Evolutionary conservation across 2,888 invertebrate species (phyloP).

Genomic region (Perizoma flavofasciatum): DNA sequence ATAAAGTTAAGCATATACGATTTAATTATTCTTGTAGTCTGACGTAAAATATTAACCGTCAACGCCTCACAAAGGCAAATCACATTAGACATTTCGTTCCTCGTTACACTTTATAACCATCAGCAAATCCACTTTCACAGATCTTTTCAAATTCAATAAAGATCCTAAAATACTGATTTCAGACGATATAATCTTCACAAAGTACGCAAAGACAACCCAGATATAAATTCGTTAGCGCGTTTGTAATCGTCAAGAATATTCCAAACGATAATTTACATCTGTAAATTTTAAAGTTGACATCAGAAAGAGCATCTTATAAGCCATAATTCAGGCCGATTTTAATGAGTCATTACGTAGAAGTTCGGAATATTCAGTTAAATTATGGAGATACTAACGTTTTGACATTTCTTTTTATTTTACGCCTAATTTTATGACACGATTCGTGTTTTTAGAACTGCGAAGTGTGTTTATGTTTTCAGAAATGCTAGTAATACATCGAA

Average conservation of each 20-base stretch:
- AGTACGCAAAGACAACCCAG: constrained; percentile 69
- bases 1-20: background rate
- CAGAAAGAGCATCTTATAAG: constrained; percentile 81
- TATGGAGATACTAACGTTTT: constrained; percentile 43
- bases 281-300: constrained; percentile 83
- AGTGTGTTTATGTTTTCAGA: constrained; percentile 29
- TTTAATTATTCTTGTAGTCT: background rate
- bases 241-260: constrained; percentile 77
- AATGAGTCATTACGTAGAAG: constrained; percentile 57
- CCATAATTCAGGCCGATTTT: constrained; percentile 70
- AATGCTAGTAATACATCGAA: constrained; percentile 17
- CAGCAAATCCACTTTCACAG: constrained; percentile 65
- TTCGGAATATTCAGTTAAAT: constrained; percentile 41
- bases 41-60: constrained; percentile 17
- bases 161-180: constrained; percentile 71
- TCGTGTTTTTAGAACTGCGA: constrained; percentile 35
- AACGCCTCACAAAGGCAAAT: constrained; percentile 21
- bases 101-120: constrained; percentile 64
- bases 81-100: constrained; percentile 48
- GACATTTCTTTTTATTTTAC: constrained; percentile 39
- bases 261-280: constrained; percentile 73
- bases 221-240: constrained; percentile 80
- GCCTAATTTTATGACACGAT: constrained; percentile 38
- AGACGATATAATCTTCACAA: constrained; percentile 69
- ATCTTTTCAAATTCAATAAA: constrained; percentile 72